These are phyloP conservation scores for Sogatella furcifera DNA, from an alignment of 1,140 invertebrate genomes.

Conservation along the genomic window DNA sequence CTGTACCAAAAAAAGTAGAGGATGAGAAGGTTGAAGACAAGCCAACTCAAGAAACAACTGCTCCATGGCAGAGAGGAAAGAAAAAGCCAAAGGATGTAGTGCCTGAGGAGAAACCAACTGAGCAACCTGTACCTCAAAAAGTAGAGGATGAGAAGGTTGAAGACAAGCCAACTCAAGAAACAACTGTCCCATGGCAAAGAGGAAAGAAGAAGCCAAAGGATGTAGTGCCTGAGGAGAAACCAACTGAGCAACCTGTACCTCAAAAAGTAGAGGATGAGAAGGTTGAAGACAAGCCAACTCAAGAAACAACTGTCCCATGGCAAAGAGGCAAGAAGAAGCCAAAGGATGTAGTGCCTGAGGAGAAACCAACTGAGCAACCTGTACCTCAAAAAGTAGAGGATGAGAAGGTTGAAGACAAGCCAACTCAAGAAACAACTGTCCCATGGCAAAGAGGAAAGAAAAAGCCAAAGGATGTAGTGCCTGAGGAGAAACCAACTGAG, in stretches of 20 bases:
- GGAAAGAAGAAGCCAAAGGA: conserved; percentile 16
- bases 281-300: conserved; percentile 7
- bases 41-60: conserved; percentile 14
- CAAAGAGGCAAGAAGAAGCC: conserved; percentile 15
- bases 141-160: conserved; percentile 3
- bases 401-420: conserved; percentile 11
- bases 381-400: background rate
- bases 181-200: conserved; percentile 4
- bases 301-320: conserved; percentile 1
- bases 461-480: conserved; percentile 15
- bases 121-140: background rate
- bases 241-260: background rate
- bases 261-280: background rate
- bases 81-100: no score
- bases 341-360: conserved; percentile 19
- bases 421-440: background rate
- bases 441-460: conserved; percentile 10
- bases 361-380: conserved; percentile 13
- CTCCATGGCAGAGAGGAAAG: conserved; percentile 11
- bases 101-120: conserved; percentile 20
- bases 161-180: background rate
- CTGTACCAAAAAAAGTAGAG: conserved; percentile 10
- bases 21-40: conserved; percentile 15
- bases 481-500: conserved; percentile 19
- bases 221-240: conserved; percentile 21